Conservation (phyloP, 1,140 invertebrate genomes). For the Drosophila bocqueti region DNA sequence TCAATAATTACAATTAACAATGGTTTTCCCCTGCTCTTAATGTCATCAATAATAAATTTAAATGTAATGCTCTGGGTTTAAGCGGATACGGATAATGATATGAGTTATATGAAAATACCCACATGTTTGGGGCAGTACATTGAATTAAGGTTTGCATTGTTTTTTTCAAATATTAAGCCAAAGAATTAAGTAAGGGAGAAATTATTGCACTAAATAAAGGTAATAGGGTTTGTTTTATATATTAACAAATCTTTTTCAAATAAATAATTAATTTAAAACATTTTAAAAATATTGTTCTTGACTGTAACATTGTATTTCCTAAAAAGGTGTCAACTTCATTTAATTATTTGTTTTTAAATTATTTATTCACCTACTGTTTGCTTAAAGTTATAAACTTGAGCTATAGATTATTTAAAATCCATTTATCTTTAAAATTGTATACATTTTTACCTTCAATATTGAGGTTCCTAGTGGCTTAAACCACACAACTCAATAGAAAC, state of each 20-base stretch:
- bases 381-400: too few species aligned
- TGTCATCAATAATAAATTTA: conserved; percentile 12
- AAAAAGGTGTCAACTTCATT: too few species aligned
- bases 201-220: too few species aligned
- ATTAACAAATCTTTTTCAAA: too few species aligned
- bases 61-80: conserved; percentile 14
- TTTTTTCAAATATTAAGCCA: background rate
- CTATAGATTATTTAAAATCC: too few species aligned
- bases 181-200: background rate
- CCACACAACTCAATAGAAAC: background rate
- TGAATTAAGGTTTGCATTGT: background rate
- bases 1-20: conserved; percentile 46
- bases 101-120: background rate
- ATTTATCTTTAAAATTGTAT: background rate
- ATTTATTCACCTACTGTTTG: too few species aligned
- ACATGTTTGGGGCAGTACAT: background rate
- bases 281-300: too few species aligned
- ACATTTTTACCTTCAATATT: background rate
- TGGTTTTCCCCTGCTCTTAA: background rate
- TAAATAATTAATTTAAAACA: too few species aligned
- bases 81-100: background rate
- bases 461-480: background rate
- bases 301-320: too few species aligned
- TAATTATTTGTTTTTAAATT: too few species aligned
- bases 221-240: background rate